Evolutionary conservation across 2,797 vertebrate genomes (phyloP).

Genomic region (Hippopotamyrus pictus): DNA sequence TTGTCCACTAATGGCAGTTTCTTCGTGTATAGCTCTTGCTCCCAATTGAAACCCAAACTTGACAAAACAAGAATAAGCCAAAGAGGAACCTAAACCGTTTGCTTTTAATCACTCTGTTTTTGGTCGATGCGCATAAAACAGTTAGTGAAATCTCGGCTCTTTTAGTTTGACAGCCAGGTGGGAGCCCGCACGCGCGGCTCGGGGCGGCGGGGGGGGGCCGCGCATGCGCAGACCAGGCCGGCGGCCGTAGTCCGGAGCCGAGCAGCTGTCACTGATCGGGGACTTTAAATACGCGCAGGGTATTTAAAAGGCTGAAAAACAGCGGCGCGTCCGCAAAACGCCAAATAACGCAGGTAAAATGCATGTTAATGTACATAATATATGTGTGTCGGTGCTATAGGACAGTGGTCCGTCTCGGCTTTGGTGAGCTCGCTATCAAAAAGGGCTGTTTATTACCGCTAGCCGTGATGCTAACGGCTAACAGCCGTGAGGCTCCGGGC

Average conservation of each 20-base stretch:
- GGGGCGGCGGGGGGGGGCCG: background rate
- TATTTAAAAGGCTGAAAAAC: background rate
- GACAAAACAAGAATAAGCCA: background rate
- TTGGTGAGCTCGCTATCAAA: background rate
- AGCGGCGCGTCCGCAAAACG: background rate
- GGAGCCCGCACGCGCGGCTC: background rate
- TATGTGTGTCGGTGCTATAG: background rate
- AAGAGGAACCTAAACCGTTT: background rate
- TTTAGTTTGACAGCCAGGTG: background rate
- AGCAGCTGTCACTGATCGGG: constrained; percentile 21
- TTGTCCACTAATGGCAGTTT: background rate
- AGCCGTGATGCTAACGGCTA: background rate
- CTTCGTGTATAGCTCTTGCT: background rate
- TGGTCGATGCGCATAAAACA: background rate
- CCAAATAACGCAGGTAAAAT: constrained; percentile 16
- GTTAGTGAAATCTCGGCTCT: background rate
- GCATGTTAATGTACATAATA: background rate
- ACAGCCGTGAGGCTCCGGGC: background rate
- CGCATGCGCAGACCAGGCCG: background rate
- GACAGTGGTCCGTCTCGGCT: background rate
- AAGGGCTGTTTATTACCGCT: background rate
- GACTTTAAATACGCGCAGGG: constrained; percentile 23
- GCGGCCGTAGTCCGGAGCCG: constrained; percentile 15
- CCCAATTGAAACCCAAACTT: background rate
- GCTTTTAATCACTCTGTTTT: background rate